phyloP scores from a whole-genome alignment of 2,113 vertebrate species.

The Microcebus lehilahytsara region DNA sequence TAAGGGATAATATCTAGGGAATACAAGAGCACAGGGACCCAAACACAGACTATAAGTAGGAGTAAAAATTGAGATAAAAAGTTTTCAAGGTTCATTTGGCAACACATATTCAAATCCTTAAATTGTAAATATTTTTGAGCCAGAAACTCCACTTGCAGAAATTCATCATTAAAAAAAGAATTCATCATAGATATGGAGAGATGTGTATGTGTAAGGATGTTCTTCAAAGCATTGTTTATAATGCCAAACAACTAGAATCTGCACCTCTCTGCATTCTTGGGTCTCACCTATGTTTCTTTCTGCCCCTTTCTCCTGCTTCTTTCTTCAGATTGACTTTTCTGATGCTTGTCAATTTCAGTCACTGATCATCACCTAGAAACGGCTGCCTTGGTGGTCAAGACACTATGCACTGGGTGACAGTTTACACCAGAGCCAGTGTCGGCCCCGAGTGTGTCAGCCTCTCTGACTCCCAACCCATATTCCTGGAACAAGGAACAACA shows the following conservation, averaged over 20 bases:
- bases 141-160: neutral
- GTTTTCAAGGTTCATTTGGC: neutral
- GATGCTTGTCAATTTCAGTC: neutral
- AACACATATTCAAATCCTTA: neutral
- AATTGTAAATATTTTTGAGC: neutral
- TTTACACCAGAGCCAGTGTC: neutral
- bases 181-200: neutral
- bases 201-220: neutral
- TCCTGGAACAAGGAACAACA: neutral
- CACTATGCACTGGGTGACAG: neutral
- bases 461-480: neutral
- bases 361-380: neutral
- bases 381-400: neutral
- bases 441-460: neutral
- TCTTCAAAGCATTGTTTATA: neutral
- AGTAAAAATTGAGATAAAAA: neutral
- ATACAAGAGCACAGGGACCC: neutral
- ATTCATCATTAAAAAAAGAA: neutral
- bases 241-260: neutral
- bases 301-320: neutral
- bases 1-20: neutral
- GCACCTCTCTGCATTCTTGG: too few relatives aligned
- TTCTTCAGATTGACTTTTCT: neutral
- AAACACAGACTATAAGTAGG: neutral
- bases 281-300: neutral